Evolutionary conservation across 2,888 invertebrate genomes (phyloP).

Genomic region (Cataglyphis rosenhaueri): DNA sequence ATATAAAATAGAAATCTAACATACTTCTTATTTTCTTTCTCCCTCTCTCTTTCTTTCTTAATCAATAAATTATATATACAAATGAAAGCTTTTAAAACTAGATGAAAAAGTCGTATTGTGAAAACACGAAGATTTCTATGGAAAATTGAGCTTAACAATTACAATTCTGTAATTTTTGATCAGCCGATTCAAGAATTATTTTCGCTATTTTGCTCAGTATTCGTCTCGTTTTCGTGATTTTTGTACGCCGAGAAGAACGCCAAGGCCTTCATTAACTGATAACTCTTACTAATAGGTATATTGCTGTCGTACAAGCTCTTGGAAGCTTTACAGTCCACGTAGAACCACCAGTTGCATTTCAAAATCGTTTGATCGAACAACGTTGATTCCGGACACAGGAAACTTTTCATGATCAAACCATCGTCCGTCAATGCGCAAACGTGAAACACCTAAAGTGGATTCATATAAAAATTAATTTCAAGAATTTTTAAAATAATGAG

Average conservation of each 20-base stretch:
- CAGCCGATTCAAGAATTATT: conserved; percentile 32
- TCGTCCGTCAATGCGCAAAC: conserved; percentile 96
- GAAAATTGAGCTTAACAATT: conserved; percentile 34
- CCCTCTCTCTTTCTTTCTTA: conserved; percentile 18
- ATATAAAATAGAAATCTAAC: conserved; percentile 46
- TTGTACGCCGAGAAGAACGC: conserved; percentile 95
- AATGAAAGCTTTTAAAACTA: conserved; percentile 33
- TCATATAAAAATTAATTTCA: not conserved
- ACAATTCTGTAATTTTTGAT: conserved; percentile 31
- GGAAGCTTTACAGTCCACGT: conserved; percentile 95
- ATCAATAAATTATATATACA: conserved; percentile 67
- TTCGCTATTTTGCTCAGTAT: conserved; percentile 63
- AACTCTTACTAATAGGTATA: conserved; percentile 96
- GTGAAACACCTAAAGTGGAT: conserved; percentile 91
- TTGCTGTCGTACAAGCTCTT: conserved; percentile 94
- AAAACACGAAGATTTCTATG: not conserved
- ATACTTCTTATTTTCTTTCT: conserved; percentile 47
- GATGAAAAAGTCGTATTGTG: conserved; percentile 3
- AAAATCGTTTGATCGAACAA: conserved; percentile 96
- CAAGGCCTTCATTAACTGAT: conserved; percentile 95
- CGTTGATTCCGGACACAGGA: conserved; percentile 96
- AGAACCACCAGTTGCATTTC: conserved; percentile 98
- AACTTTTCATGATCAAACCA: conserved; percentile 95
- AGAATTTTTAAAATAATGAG: not conserved
- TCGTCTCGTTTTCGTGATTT: conserved; percentile 87